Conservation (phyloP, 2,797 vertebrate species). For the Myotis vivesi region DNA sequence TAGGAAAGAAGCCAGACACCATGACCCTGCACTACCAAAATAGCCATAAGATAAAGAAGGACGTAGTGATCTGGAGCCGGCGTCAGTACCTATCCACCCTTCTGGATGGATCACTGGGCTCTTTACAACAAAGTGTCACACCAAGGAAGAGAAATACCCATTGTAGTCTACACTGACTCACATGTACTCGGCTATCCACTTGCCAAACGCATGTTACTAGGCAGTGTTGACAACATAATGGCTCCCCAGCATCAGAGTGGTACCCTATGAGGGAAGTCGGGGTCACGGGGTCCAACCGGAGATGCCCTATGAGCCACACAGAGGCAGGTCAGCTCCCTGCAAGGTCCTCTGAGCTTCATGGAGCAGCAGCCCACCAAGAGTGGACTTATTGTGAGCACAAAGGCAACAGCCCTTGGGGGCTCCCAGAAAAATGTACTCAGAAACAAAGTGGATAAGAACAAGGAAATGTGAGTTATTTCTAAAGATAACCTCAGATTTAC, state of each 20-base stretch:
- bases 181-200: background rate
- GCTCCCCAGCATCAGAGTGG: background rate
- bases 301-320: background rate
- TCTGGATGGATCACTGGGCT: background rate
- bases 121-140: background rate
- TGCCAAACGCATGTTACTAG: background rate
- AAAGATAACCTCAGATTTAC: background rate
- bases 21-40: background rate
- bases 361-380: background rate
- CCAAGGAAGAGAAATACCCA: background rate
- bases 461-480: background rate
- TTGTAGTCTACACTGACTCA: background rate
- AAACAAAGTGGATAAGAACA: background rate
- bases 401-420: background rate
- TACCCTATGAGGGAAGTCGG: background rate
- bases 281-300: rapidly evolving
- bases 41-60: background rate
- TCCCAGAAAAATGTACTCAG: background rate
- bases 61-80: background rate
- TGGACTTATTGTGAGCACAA: background rate
- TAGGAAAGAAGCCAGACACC: background rate
- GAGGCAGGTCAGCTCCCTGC: background rate
- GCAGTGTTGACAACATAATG: background rate
- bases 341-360: rapidly evolving
- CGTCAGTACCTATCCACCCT: background rate